Evolutionary conservation across 2,113 vertebrate genomes (phyloP), one percentile per base, ranked within the genome.

Genomic region (Hiodon alosoides): DNA sequence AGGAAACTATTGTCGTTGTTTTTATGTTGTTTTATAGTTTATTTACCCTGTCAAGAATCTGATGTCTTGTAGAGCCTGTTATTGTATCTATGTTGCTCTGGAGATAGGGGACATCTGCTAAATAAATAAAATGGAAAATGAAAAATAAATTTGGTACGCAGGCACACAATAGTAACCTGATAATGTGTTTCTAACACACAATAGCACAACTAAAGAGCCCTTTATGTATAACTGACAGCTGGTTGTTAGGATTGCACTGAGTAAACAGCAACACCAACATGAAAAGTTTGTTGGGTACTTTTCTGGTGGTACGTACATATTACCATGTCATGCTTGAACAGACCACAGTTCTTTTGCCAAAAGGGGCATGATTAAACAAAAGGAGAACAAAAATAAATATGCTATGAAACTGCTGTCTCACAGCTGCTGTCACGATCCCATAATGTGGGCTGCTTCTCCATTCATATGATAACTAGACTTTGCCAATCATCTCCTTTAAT

Each of bases 301-400:
- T 67, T 67, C 58, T 69, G 8, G 31, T 17, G 17, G 13, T 76
- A 81, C 71, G 47, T 7, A 60, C 74, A 31, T 52, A 76, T 80
- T 71, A 68, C 55, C 8, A 4, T 16, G 6, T 64, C 7, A 74
- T 54, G 74, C 46, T 79, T 17, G 1, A 58, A 66, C 64, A 47
- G 46, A 31, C 17, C 48, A 48, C 7, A 11, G 17, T 62, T 68
- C 7, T 58, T 16, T 70, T 74, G 78, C 17, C 46, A 47, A 68
- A 31, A 48, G 72, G 48, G 60, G 16, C 1, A 65, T 8, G 6
- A 46, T 46, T 46, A 17, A 3, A 5, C 16, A 64, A 17, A 17
- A 31, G 5, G 8, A 61, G n/a, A 61, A 8, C n/a, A 17, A 46
- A 66, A 66, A 66, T 11, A 11, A 47, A 46, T 46, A 48, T 66